Percentiles rank a stretch among this genome's conserved stretches.
Evolutionary conservation across 2,797 vertebrate species (phyloP).

Genomic region (Staurois parvus): DNA sequence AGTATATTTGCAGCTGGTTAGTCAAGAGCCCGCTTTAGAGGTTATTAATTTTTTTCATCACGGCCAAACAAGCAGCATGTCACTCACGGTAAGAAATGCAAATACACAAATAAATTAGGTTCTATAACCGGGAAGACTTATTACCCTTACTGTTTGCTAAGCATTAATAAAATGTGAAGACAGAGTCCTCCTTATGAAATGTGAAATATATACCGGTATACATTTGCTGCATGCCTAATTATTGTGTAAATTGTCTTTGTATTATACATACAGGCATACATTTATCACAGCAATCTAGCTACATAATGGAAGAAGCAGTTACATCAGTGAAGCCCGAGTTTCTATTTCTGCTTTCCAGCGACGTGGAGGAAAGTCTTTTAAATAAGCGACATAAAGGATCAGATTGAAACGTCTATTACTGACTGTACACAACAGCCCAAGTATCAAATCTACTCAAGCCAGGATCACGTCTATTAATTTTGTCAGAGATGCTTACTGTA

Average conservation of each 20-base stretch:
- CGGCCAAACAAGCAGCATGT: background rate
- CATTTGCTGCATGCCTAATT: conserved; percentile 39
- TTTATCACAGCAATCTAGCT: conserved; percentile 40
- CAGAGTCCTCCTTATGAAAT: background rate
- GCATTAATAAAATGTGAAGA: conserved; percentile 17
- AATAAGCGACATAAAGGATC: conserved; percentile 36
- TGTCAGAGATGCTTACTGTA: conserved; percentile 59
- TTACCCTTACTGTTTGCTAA: conserved; percentile 12
- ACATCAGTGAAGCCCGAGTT: conserved; percentile 14
- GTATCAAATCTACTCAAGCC: conserved; percentile 57
- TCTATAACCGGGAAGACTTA: background rate
- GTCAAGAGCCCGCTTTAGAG: background rate
- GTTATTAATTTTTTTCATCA: conserved; percentile 1
- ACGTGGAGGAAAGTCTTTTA: conserved; percentile 23
- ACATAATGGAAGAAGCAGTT: conserved; percentile 32
- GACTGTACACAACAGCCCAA: conserved; percentile 35
- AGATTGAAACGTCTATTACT: conserved; percentile 51
- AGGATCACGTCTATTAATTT: conserved; percentile 58
- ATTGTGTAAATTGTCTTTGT: conserved; percentile 40
- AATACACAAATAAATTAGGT: conserved; percentile 31
- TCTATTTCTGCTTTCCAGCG: conserved; percentile 24
- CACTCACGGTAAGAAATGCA: conserved; percentile 20
- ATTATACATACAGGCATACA: conserved; percentile 28
- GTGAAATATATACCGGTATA: background rate
- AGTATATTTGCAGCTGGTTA: background rate